Conservation (phyloP, 2,888 invertebrate species). For the Marasmarcha lunaedactyla region DNA sequence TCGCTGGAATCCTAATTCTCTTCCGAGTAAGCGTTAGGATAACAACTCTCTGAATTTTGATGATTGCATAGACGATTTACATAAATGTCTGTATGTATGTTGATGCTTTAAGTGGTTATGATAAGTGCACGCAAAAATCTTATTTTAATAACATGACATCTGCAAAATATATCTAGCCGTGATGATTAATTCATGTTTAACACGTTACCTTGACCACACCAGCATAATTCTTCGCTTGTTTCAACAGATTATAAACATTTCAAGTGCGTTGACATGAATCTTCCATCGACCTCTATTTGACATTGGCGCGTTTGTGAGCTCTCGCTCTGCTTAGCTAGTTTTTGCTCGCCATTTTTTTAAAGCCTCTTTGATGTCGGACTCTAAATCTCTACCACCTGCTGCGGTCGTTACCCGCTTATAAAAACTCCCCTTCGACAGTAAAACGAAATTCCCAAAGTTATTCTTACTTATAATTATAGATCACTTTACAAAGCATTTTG, state of each 20-base stretch:
- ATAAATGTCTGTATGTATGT: not conserved
- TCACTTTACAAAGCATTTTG: conserved; percentile 48
- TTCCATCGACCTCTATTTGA: conserved; percentile 54
- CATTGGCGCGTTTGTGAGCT: conserved; percentile 29
- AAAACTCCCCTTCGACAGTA: conserved; percentile 54
- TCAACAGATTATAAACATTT: conserved; percentile 10
- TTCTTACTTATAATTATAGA: conserved; percentile 59
- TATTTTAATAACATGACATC: not conserved
- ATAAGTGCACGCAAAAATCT: no score
- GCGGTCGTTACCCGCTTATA: conserved; percentile 60
- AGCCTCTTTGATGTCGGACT: conserved; percentile 51
- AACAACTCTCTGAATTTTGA: not conserved
- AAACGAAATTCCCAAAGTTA: conserved; percentile 63
- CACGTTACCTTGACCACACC: conserved; percentile 10
- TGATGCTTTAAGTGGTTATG: not conserved
- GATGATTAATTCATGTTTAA: no score
- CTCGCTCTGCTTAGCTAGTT: conserved; percentile 31
- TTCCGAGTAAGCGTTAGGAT: not conserved
- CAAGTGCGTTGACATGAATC: conserved; percentile 10
- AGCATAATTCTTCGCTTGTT: conserved; percentile 6
- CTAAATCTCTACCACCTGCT: conserved; percentile 60
- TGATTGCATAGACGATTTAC: not conserved
- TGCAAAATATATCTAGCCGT: no score
- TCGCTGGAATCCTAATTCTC: conserved; percentile 20
- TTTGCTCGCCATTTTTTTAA: conserved; percentile 50